A percentile compares a stretch with the other conserved stretches of the same genome.
phyloP scores from a whole-genome alignment of 2,113 vertebrate genomes.

The Channa argus region DNA sequence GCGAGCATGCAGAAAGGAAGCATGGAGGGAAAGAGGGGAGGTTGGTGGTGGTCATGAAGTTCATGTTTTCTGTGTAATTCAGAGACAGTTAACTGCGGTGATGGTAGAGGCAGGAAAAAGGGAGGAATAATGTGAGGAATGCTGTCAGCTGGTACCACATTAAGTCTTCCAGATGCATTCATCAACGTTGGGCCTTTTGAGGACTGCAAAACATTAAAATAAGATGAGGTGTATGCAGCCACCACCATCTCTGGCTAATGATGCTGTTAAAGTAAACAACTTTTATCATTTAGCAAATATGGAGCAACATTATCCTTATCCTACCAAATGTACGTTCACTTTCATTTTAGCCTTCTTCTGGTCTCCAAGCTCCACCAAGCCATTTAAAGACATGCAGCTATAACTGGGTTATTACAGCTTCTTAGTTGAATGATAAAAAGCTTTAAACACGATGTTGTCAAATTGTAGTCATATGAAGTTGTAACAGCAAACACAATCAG shows the following conservation, averaged over 20 bases:
- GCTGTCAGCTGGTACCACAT: not conserved
- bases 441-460: not conserved
- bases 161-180: not conserved
- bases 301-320: not conserved
- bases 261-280: not conserved
- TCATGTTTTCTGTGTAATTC: slow-evolving; percentile 13
- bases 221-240: not conserved
- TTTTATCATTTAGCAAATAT: not conserved
- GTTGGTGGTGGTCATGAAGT: slow-evolving; percentile 17
- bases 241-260: not conserved
- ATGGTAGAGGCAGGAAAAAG: not conserved
- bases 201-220: not conserved
- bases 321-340: not conserved
- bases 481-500: not conserved
- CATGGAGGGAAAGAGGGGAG: not conserved
- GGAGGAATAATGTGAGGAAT: slow-evolving; percentile 11
- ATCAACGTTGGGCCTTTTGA: not conserved
- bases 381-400: not conserved
- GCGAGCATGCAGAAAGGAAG: slow-evolving; percentile 29
- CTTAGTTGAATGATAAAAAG: not conserved
- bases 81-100: slow-evolving; percentile 13
- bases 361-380: not conserved
- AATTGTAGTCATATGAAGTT: not conserved
- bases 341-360: not conserved
- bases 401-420: not conserved